Evolutionary conservation across 2,797 vertebrate genomes (phyloP).

Genomic region (Enteromius viviparus): DNA sequence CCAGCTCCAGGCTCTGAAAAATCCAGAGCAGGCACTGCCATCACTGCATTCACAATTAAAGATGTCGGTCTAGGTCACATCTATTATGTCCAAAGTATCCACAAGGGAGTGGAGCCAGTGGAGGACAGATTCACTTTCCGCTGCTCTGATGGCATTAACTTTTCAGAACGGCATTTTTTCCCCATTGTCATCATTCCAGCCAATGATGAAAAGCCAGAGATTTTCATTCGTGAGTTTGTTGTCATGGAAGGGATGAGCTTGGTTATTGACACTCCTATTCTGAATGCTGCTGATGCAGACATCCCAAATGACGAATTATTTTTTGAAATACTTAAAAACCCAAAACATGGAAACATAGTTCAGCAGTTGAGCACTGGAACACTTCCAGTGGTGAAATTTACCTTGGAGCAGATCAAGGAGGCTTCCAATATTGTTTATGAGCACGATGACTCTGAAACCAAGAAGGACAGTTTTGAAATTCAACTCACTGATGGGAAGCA

Average conservation of each 20-base stretch:
- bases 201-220: slow-evolving; percentile 87
- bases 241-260: slow-evolving; percentile 92
- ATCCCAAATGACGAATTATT: slow-evolving; percentile 79
- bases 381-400: slow-evolving; percentile 76
- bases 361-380: slow-evolving; percentile 83
- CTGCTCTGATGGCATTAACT: slow-evolving; percentile 87
- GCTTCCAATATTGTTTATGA: slow-evolving; percentile 87
- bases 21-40: slow-evolving; percentile 81
- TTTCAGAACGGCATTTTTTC: slow-evolving; percentile 85
- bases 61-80: slow-evolving; percentile 78
- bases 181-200: slow-evolving; percentile 84
- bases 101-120: slow-evolving; percentile 84
- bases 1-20: slow-evolving; percentile 84
- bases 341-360: slow-evolving; percentile 81
- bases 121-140: slow-evolving; percentile 86
- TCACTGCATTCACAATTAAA: slow-evolving; percentile 86
- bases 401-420: slow-evolving; percentile 84
- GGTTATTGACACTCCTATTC: slow-evolving; percentile 83
- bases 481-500: slow-evolving; percentile 84
- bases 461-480: slow-evolving; percentile 86
- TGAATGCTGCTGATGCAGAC: slow-evolving; percentile 83
- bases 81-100: slow-evolving; percentile 89
- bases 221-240: slow-evolving; percentile 83
- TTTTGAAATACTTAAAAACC: slow-evolving; percentile 84
- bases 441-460: slow-evolving; percentile 88